phyloP scores from a whole-genome alignment of 2,888 invertebrate species.

The Polyploca ridens region DNA sequence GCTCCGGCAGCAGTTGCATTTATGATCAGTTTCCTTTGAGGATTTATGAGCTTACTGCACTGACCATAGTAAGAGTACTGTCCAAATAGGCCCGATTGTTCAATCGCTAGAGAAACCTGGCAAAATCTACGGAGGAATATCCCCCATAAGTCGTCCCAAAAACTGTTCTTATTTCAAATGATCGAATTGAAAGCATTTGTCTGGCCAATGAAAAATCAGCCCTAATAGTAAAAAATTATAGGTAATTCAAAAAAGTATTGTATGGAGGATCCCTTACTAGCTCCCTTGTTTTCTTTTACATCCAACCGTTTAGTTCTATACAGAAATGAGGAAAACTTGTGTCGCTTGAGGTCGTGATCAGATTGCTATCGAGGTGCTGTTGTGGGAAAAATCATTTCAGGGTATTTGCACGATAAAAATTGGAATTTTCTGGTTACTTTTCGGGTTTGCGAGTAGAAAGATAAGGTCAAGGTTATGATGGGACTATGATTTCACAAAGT shows the following conservation, averaged over 20 bases:
- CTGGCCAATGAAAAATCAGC: too few species aligned
- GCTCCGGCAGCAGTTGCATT: too few species aligned
- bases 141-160: too few species aligned
- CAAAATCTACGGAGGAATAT: too few species aligned
- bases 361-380: constrained; percentile 5
- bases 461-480: background rate
- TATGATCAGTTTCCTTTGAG: too few species aligned
- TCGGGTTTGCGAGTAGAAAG: background rate
- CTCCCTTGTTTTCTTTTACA: background rate
- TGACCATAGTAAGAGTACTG: too few species aligned
- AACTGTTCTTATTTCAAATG: too few species aligned
- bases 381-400: constrained; percentile 3
- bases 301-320: background rate
- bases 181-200: too few species aligned
- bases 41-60: too few species aligned
- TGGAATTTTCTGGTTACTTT: background rate
- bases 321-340: background rate
- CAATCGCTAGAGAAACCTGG: too few species aligned
- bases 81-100: too few species aligned
- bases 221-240: background rate
- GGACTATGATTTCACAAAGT: background rate
- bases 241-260: background rate
- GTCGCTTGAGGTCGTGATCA: background rate
- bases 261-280: background rate
- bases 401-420: background rate